These are phyloP conservation scores for Myopa tessellatipennis DNA, from an alignment of 2,888 invertebrate species.

Conservation along the genomic window DNA sequence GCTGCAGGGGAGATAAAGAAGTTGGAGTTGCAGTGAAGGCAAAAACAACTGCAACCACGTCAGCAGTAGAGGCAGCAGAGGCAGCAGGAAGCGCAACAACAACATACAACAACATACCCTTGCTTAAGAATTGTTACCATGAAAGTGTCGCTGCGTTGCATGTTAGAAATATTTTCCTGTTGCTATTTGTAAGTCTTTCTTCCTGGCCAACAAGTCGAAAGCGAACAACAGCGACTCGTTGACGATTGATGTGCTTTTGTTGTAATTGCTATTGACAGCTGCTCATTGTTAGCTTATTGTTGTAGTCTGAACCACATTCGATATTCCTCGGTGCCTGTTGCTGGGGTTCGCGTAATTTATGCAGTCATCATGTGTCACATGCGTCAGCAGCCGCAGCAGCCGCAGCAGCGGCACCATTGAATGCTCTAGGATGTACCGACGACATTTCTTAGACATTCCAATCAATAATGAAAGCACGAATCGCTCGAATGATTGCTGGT, in stretches of 20 bases:
- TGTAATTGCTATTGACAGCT: constrained; percentile 51
- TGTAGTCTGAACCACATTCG: constrained; percentile 33
- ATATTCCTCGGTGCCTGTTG: background rate
- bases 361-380: constrained; percentile 22
- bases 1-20: background rate
- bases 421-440: constrained; percentile 27
- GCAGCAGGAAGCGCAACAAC: constrained; percentile 4
- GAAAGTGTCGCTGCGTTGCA: constrained; percentile 38
- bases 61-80: background rate
- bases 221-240: constrained; percentile 1
- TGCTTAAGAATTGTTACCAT: constrained; percentile 29
- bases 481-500: constrained; percentile 18
- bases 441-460: constrained; percentile 42
- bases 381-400: background rate
- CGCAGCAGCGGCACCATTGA: background rate
- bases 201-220: background rate
- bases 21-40: background rate
- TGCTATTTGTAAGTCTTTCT: constrained; percentile 13
- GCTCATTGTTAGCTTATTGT: constrained; percentile 33
- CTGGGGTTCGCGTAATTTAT: constrained; percentile 38
- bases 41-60: constrained; percentile 8
- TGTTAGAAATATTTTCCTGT: constrained; percentile 14
- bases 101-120: constrained; percentile 6
- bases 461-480: constrained; percentile 17
- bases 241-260: constrained; percentile 43